Evolutionary conservation across 2,797 vertebrate genomes (phyloP).

Genomic region (Oophaga sylvatica): DNA sequence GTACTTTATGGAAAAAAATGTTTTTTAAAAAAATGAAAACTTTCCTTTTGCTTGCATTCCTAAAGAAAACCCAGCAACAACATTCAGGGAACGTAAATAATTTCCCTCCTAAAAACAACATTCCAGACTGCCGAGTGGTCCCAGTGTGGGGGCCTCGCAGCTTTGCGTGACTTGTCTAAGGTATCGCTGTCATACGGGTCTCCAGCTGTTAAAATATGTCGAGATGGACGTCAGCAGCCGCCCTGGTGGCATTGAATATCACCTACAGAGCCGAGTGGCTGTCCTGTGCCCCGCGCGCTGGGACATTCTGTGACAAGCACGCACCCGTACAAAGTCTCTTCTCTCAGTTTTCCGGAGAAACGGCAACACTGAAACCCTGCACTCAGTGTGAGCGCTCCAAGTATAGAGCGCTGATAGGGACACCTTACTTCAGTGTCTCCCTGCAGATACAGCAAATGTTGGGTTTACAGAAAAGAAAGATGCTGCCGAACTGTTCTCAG

Average conservation of each 20-base stretch:
- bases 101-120: background rate
- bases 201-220: conserved; percentile 65
- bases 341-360: background rate
- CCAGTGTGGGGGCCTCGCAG: conserved; percentile 46
- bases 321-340: background rate
- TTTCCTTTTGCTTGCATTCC: background rate
- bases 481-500: background rate
- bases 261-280: conserved; percentile 49
- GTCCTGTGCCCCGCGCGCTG: conserved; percentile 54
- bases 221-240: conserved; percentile 52
- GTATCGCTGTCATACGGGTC: conserved; percentile 51
- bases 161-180: conserved; percentile 54
- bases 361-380: conserved; percentile 52
- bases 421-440: conserved; percentile 63
- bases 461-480: background rate
- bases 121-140: conserved; percentile 18
- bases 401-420: conserved; percentile 59
- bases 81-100: background rate
- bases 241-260: conserved; percentile 62
- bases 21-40: too few species aligned
- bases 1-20: too few species aligned
- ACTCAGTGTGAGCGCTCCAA: conserved; percentile 39
- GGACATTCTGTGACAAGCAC: conserved; percentile 44
- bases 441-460: conserved; percentile 52
- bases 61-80: background rate